Percentiles rank a stretch among this genome's conserved stretches.
phyloP scores from a whole-genome alignment of 2,888 invertebrate genomes.

The Megamerina dolium region DNA sequence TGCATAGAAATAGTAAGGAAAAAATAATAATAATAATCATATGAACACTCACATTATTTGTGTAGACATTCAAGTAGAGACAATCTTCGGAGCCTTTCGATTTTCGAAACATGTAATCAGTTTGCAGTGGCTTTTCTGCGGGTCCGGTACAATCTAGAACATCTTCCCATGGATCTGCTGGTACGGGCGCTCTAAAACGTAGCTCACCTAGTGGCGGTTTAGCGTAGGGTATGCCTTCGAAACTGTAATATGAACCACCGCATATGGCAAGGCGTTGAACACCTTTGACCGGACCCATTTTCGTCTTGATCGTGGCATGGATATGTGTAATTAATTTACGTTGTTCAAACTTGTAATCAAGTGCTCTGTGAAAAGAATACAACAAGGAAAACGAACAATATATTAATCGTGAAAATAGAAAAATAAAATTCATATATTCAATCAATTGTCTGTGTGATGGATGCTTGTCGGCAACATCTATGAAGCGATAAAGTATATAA shows the following conservation, averaged over 20 bases:
- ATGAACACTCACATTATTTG: slow-evolving; percentile 36
- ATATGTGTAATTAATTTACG: slow-evolving; percentile 35
- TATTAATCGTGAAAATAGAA: no score
- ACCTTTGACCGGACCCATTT: slow-evolving; percentile 42
- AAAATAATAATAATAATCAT: background rate
- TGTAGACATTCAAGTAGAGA: slow-evolving; percentile 52
- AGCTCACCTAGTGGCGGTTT: slow-evolving; percentile 43
- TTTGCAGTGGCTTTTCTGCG: slow-evolving; percentile 42
- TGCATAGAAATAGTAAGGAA: background rate
- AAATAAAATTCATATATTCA: no score
- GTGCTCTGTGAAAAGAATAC: slow-evolving; percentile 27
- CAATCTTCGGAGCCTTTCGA: slow-evolving; percentile 53
- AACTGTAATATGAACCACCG: slow-evolving; percentile 40
- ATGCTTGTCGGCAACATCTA: no score
- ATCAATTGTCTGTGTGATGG: no score
- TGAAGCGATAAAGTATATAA: no score
- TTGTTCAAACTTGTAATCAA: slow-evolving; percentile 40
- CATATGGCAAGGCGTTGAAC: slow-evolving; percentile 42
- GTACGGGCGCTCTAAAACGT: slow-evolving; percentile 48
- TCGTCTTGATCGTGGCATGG: slow-evolving; percentile 34
- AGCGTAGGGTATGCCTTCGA: slow-evolving; percentile 45
- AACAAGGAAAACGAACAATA: no score
- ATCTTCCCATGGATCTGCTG: slow-evolving; percentile 47
- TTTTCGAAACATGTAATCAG: slow-evolving; percentile 38
- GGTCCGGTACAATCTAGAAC: slow-evolving; percentile 47